Percentiles rank a stretch among this genome's conserved stretches.
Conservation (phyloP, 1,140 invertebrate species). For the Neuroterus valhalla region DNA sequence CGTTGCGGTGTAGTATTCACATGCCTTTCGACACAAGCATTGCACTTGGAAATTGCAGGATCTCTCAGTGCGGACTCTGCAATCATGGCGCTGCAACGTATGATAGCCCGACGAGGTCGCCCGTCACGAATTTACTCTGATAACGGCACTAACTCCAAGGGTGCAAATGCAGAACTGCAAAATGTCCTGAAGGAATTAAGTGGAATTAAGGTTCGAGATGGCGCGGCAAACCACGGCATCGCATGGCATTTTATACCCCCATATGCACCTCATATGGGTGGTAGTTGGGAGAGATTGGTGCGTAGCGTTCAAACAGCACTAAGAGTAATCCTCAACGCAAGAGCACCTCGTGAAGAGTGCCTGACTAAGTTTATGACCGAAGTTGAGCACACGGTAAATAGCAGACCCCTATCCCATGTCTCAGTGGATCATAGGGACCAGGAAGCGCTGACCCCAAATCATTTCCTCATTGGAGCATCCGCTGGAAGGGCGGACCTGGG, state of each 20-base stretch:
- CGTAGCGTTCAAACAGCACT: background rate
- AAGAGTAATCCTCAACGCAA: no score
- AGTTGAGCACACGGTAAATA: no score
- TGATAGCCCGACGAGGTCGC: conserved; percentile 45
- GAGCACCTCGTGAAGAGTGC: no score
- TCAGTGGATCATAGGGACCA: no score
- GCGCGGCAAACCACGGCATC: background rate
- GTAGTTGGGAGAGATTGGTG: conserved; percentile 14
- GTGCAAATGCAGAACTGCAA: conserved; percentile 51
- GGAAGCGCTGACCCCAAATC: no score
- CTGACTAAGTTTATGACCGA: no score
- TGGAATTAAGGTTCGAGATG: conserved; percentile 15
- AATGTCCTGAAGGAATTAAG: conserved; percentile 42
- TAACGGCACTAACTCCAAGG: conserved; percentile 58
- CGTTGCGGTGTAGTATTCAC: conserved; percentile 62
- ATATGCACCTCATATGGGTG: background rate
- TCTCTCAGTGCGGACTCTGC: conserved; percentile 46
- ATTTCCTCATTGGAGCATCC: no score
- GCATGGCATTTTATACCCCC: conserved; percentile 25
- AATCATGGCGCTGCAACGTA: conserved; percentile 50
- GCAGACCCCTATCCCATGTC: no score
- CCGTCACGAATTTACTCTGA: conserved; percentile 46
- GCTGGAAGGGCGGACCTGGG: no score
- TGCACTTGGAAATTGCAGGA: conserved; percentile 54
- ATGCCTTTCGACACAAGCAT: conserved; percentile 46